Evolutionary conservation across 2,113 vertebrate species (phyloP).

Genomic region (Triplophysa rosa): DNA sequence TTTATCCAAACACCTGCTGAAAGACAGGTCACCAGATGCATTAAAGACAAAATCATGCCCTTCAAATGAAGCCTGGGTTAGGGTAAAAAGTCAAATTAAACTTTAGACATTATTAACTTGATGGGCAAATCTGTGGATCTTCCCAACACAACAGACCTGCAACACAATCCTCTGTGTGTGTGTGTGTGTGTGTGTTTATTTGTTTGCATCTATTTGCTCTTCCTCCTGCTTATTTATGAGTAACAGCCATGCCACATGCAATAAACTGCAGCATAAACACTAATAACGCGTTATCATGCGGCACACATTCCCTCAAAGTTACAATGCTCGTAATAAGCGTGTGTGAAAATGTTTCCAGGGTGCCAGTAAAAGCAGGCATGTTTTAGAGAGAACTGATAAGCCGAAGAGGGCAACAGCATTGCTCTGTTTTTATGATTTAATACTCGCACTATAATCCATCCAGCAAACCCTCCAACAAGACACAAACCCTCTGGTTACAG

Average conservation of each 20-base stretch:
- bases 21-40: background rate
- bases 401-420: background rate
- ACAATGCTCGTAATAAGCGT: conserved; percentile 2
- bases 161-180: background rate
- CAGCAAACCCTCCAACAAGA: background rate
- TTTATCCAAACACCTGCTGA: background rate
- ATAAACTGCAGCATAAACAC: conserved; percentile 11
- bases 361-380: conserved; percentile 3
- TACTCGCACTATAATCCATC: conserved; percentile 10
- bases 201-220: background rate
- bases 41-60: background rate
- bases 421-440: conserved; percentile 21
- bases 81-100: background rate
- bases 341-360: background rate
- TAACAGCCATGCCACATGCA: conserved; percentile 4
- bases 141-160: no score
- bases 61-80: background rate
- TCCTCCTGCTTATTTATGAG: conserved; percentile 4
- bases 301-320: conserved; percentile 1
- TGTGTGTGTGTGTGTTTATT: background rate
- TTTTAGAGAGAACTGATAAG: background rate
- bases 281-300: conserved; percentile 23
- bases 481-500: background rate
- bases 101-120: no score
- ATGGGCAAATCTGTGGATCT: no score